These are phyloP conservation scores for Threskiornis aethiopicus DNA, from an alignment of 2,797 vertebrate genomes.

Conservation along the genomic window DNA sequence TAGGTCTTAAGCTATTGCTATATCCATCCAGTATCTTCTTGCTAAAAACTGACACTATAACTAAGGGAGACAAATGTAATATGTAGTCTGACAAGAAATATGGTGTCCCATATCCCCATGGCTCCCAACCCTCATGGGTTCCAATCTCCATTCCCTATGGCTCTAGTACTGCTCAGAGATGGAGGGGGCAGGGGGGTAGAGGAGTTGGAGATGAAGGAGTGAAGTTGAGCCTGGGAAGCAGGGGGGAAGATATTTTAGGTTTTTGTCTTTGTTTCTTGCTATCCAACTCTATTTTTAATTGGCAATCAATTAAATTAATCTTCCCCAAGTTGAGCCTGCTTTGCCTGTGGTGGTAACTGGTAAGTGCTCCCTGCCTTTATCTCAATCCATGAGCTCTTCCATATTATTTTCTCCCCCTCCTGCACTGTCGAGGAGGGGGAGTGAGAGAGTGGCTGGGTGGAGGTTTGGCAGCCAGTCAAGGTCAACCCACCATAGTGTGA, in stretches of 20 bases:
- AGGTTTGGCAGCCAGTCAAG: neutral
- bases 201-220: neutral
- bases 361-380: neutral
- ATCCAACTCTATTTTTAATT: neutral
- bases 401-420: neutral
- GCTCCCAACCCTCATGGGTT: neutral
- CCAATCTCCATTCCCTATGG: neutral
- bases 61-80: neutral
- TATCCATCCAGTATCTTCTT: neutral
- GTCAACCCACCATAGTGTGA: neutral
- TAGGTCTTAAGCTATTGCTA: neutral
- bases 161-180: neutral
- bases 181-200: neutral
- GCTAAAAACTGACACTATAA: neutral
- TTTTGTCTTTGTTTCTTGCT: neutral
- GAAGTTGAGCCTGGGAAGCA: neutral
- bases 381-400: neutral
- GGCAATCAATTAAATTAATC: neutral
- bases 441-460: neutral
- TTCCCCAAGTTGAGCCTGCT: neutral
- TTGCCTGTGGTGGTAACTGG: neutral
- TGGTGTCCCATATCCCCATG: neutral
- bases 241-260: accelerated
- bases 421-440: neutral
- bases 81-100: neutral